Conservation (phyloP, 2,797 vertebrate genomes). For the Gephyroberyx darwinii region DNA sequence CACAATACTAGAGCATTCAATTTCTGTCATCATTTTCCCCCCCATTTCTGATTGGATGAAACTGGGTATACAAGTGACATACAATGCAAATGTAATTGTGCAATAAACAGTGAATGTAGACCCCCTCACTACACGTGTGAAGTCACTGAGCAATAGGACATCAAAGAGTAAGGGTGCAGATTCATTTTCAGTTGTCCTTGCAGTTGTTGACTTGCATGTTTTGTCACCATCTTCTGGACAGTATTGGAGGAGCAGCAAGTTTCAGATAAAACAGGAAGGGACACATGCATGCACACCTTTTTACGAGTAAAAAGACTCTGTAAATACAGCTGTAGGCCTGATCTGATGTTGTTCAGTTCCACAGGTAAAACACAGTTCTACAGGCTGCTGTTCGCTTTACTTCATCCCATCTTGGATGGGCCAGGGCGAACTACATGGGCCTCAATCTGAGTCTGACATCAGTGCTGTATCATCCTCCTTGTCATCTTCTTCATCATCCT, state of each 20-base stretch:
- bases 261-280: neutral
- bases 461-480: conserved; percentile 57
- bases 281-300: neutral
- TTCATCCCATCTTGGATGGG: too few species aligned
- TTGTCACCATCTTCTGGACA: conserved; percentile 51
- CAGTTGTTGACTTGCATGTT: conserved; percentile 5
- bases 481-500: conserved; percentile 49
- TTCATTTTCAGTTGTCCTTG: neutral
- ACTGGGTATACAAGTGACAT: conserved; percentile 40
- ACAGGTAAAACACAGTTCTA: neutral
- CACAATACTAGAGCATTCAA: conserved; percentile 12
- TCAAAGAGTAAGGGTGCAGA: too few species aligned
- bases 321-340: neutral
- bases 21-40: conserved; percentile 43
- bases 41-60: conserved; percentile 42
- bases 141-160: conserved; percentile 29
- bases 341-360: neutral
- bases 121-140: conserved; percentile 40
- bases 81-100: conserved; percentile 67
- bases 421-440: neutral
- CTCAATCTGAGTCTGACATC: conserved; percentile 61
- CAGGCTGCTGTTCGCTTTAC: neutral
- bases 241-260: conserved; percentile 23
- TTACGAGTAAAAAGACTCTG: neutral
- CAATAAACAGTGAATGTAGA: conserved; percentile 83